Percentiles rank a stretch among this genome's conserved stretches.
These are phyloP conservation scores for Bruchidius siliquastri DNA, from an alignment of 2,888 invertebrate species.

Conservation along the genomic window DNA sequence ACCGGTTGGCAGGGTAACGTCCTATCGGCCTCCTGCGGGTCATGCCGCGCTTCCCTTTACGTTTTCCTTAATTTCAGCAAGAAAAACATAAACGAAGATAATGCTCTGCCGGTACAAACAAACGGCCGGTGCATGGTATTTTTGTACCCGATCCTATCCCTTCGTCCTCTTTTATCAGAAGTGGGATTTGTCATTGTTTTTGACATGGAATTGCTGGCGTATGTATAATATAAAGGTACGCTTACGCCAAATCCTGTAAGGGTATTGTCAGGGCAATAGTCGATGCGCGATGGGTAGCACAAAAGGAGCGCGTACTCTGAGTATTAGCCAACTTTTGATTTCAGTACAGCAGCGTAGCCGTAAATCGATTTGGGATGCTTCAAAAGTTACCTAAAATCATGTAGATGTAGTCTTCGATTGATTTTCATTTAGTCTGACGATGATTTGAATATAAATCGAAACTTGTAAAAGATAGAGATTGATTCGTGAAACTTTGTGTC, in stretches of 20 bases:
- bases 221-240: background rate
- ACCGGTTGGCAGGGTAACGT: background rate
- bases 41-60: background rate
- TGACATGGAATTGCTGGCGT: background rate
- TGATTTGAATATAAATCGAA: too few relatives aligned
- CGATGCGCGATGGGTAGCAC: background rate
- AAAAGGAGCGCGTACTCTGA: background rate
- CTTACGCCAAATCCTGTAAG: background rate
- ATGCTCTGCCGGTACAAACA: constrained; percentile 8
- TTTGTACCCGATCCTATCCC: background rate
- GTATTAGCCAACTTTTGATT: background rate
- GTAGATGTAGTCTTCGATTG: too few relatives aligned
- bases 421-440: too few relatives aligned
- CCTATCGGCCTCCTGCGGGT: background rate
- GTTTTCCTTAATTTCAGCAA: constrained; percentile 3
- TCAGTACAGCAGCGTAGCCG: background rate
- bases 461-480: too few relatives aligned
- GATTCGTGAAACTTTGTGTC: too few relatives aligned
- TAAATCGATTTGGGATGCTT: background rate
- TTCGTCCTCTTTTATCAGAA: background rate
- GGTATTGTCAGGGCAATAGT: background rate
- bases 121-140: background rate
- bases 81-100: constrained; percentile 23
- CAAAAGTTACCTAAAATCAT: background rate
- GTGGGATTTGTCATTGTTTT: background rate